Conservation (phyloP, 2,113 vertebrate species). For the Otocyon megalotis region DNA sequence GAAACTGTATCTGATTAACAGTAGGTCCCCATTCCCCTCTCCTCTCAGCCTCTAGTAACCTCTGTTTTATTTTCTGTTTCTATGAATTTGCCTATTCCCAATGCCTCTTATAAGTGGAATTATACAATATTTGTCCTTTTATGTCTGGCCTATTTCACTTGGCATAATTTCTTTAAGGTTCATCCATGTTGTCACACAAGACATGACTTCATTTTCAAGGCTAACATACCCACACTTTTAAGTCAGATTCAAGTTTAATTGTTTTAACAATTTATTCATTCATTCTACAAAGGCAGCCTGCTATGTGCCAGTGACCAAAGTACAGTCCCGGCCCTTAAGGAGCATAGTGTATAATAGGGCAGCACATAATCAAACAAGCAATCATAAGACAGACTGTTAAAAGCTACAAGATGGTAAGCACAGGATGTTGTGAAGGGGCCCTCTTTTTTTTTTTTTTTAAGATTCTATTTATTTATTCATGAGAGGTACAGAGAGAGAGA, state of each 20-base stretch:
- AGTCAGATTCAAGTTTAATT: slow-evolving; percentile 15
- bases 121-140: background rate
- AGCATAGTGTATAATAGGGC: background rate
- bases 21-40: background rate
- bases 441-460: background rate
- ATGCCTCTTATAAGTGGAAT: background rate
- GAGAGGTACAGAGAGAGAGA: background rate
- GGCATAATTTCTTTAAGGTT: background rate
- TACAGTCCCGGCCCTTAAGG: background rate
- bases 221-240: background rate
- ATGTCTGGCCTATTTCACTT: background rate
- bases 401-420: background rate
- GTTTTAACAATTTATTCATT: background rate
- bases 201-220: background rate
- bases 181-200: background rate
- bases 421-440: background rate
- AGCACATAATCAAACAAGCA: background rate
- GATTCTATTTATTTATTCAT: background rate
- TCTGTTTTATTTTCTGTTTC: background rate
- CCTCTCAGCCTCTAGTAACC: background rate
- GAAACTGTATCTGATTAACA: background rate
- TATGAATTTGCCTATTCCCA: background rate
- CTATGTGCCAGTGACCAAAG: background rate
- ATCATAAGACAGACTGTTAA: background rate
- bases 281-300: background rate